Conservation (phyloP, 2,113 vertebrate genomes). For the Tylochromis polylepis region DNA sequence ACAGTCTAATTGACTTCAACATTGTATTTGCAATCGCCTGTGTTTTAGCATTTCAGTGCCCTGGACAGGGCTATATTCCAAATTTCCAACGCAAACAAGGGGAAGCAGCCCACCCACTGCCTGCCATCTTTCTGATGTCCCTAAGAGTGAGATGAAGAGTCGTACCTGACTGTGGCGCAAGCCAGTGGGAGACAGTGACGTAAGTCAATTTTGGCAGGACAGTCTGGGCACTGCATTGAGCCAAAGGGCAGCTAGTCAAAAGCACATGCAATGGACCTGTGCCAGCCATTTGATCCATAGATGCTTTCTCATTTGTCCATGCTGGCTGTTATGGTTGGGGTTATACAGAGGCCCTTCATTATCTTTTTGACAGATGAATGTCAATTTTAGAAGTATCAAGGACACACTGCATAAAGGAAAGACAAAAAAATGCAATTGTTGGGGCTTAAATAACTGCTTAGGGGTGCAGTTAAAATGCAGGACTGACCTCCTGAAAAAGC, state of each 20-base stretch:
- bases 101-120: neutral
- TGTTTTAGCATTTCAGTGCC: neutral
- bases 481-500: constrained; percentile 13
- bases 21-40: neutral
- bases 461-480: constrained; percentile 22
- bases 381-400: constrained; percentile 1
- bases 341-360: neutral
- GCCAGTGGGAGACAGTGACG: constrained; percentile 49
- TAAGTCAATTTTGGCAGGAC: constrained; percentile 50
- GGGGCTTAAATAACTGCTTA: constrained; percentile 26
- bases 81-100: neutral
- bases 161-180: constrained; percentile 36
- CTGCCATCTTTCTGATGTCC: constrained; percentile 3
- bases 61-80: neutral
- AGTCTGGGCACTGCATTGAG: constrained; percentile 24
- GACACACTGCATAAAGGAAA: constrained; percentile 7
- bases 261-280: constrained; percentile 27
- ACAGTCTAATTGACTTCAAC: neutral
- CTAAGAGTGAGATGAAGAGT: neutral
- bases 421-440: neutral
- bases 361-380: neutral
- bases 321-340: neutral
- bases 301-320: neutral
- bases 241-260: constrained; percentile 53
- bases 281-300: constrained; percentile 26